Conservation (phyloP, 1,140 invertebrate genomes). For the Lutraria rhynchaena region DNA sequence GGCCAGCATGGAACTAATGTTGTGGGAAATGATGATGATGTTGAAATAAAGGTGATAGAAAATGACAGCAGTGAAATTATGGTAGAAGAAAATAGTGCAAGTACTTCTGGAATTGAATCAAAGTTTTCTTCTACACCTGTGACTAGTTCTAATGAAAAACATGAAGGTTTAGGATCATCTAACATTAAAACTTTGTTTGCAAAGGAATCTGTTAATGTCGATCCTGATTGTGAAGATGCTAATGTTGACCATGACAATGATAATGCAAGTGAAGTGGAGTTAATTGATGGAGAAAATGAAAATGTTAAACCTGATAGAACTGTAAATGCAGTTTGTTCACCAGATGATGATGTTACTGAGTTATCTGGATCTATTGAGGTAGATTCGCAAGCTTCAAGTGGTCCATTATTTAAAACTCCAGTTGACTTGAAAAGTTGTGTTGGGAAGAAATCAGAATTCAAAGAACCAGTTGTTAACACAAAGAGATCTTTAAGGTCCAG, state of each 20-base stretch:
- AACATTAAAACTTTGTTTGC: neutral
- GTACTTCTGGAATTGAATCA: neutral
- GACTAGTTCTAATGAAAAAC: neutral
- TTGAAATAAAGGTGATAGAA: neutral
- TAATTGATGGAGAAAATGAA: neutral
- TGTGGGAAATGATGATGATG: neutral
- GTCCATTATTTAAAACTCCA: conserved; percentile 41
- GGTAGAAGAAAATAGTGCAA: neutral
- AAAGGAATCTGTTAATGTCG: no score
- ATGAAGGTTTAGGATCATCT: no score
- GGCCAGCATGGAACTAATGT: neutral
- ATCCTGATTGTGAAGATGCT: neutral
- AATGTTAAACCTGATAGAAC: no score
- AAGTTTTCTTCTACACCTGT: neutral
- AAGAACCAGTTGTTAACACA: neutral
- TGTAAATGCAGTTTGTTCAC: neutral
- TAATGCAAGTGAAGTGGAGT: neutral
- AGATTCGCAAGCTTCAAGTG: conserved; percentile 22
- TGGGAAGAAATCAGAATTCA: neutral
- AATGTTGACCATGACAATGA: neutral
- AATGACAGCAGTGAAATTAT: neutral
- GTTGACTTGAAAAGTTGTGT: neutral
- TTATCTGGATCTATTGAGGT: conserved; percentile 6
- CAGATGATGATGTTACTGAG: neutral
- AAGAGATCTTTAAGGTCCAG: conserved; percentile 16